Base-by-base conservation (phyloP, 2,888 invertebrate genomes). In the Cataglyphis livida region DNA sequence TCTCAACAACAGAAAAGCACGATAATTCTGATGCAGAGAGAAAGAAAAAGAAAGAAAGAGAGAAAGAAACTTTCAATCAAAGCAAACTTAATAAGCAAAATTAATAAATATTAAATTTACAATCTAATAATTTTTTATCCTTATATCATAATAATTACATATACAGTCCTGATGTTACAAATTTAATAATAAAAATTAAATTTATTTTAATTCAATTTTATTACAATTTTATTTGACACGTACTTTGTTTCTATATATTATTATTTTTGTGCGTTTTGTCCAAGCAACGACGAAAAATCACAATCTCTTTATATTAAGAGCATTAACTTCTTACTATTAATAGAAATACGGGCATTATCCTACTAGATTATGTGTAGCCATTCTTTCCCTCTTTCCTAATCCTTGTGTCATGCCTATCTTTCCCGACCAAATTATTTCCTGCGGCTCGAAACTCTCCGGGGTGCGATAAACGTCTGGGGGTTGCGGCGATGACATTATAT, bases 361-460 rank as follows among this genome's bases (percentile, higher is more conserved):
- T 44, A 76, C 79, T 76, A 28, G 25, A 61, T 25, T 12, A 44
- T 70, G 21, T 59, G 70, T 59, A 35, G 59, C 18, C 44, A 65
- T 12, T 38, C 51, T 28, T 35, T 61, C 79, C 64, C 68, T 48
- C 57, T 65, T 54, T 51, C 48, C 65, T 65, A n/a, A 62, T 44
- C 59, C 59, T 41, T 51, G n/a, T 41, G 15, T 74, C 59, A 12
- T 57, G 35, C 48, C 70, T 71, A 71, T 68, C 70, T 75, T 79
- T 41, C 70, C 51, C 83, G 64, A 65, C 82, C 82, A 84, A 88
- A 88, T 88, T 88, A 88, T 88, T 88, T 88, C 85, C 88, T 61
- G 68, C 68, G 64, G 65, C 64, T 68, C 68, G 75, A 78, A 57
- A 64, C 78, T 85, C 88, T 59, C 88, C n/a, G 32, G 86, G 81